These are phyloP conservation scores for Parelbella ahira DNA, from an alignment of 2,888 invertebrate species.

Conservation along the genomic window DNA sequence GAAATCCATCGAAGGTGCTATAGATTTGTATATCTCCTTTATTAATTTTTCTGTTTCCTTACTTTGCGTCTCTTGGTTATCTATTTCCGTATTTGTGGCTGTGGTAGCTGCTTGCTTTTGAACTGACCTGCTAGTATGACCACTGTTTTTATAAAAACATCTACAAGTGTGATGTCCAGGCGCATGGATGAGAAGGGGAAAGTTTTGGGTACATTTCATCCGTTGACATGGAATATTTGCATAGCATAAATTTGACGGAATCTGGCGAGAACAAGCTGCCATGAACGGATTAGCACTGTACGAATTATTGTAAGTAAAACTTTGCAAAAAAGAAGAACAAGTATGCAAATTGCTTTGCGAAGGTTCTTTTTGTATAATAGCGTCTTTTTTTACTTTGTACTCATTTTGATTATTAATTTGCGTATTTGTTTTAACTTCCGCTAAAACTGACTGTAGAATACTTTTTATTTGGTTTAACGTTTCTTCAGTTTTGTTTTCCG, in stretches of 20 bases:
- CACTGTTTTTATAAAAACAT: slow-evolving; percentile 42
- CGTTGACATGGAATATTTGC: slow-evolving; percentile 35
- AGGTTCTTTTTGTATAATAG: slow-evolving; percentile 51
- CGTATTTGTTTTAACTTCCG: slow-evolving; percentile 57
- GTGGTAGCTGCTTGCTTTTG: slow-evolving; percentile 32
- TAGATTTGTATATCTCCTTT: slow-evolving; percentile 68
- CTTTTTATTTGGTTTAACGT: slow-evolving; percentile 63
- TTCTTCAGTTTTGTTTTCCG: slow-evolving; percentile 47
- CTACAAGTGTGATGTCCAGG: slow-evolving; percentile 43
- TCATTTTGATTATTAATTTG: slow-evolving; percentile 35
- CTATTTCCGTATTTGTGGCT: slow-evolving; percentile 51
- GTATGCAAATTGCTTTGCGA: slow-evolving; percentile 46
- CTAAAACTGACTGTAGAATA: slow-evolving; percentile 59
- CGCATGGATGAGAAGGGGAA: slow-evolving; percentile 52
- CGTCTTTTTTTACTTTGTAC: slow-evolving; percentile 49
- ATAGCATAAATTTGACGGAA: slow-evolving; percentile 38
- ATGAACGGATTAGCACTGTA: slow-evolving; percentile 45
- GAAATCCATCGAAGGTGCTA: slow-evolving; percentile 47
- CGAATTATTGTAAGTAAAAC: slow-evolving; percentile 51
- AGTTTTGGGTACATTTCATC: slow-evolving; percentile 50
- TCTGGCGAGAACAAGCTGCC: slow-evolving; percentile 45
- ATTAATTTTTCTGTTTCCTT: slow-evolving; percentile 63
- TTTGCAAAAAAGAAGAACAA: slow-evolving; percentile 49
- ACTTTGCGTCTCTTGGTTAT: slow-evolving; percentile 32
- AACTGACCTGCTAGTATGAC: slow-evolving; percentile 25